Evolutionary conservation across 2,113 vertebrate species (phyloP), one percentile per base, ranked within the genome.

Genomic region (Xiphias gladius): DNA sequence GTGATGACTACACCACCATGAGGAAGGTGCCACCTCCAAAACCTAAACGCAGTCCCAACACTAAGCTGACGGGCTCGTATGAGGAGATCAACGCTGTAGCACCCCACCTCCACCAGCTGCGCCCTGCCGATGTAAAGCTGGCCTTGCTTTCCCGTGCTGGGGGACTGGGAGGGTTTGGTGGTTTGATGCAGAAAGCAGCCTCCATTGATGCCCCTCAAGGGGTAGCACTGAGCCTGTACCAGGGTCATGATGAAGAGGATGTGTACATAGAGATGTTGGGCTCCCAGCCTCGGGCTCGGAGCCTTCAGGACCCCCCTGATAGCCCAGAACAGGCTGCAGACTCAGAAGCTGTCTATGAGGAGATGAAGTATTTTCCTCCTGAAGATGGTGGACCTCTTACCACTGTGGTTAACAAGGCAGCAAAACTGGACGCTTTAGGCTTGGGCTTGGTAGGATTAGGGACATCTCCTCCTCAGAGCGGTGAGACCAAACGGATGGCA

Each of bases 211-310:
- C 91, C 0, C 94, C 95, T 0, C 96, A 93, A 0, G 88, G 93
- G 0, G 82, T 94, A 0, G 52, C 91, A 1, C 83, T 96, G 26
- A 96, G 90, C 76, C 89, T 96, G 17, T 96, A 80, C 73, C 91
- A 91, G 62, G 93, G 93, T 64, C 95, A 92, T 6, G 96, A 96
- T 12, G 95, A 96, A 2, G 97, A 97, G 46, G 97, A 98, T 1
- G 96, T 99, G 58, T 98, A 99, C 85, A 99, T 99, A 35, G 98
- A 99, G 92, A 99, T 99, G 98, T 92, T 97, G 73, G 97, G 97
- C 61, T 96, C 96, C 19, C 94, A 94, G 64, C 80, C 93, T 0
- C 91, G 93, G n/a, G 90, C 94, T 10, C 89, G 95, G 30, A 92
- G 89, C 72, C 90, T 93, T 59, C 93, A 94, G 86, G 94, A 94